Evolutionary conservation across 2,113 vertebrate genomes (phyloP).

Genomic region (Anoura caudifer): DNA sequence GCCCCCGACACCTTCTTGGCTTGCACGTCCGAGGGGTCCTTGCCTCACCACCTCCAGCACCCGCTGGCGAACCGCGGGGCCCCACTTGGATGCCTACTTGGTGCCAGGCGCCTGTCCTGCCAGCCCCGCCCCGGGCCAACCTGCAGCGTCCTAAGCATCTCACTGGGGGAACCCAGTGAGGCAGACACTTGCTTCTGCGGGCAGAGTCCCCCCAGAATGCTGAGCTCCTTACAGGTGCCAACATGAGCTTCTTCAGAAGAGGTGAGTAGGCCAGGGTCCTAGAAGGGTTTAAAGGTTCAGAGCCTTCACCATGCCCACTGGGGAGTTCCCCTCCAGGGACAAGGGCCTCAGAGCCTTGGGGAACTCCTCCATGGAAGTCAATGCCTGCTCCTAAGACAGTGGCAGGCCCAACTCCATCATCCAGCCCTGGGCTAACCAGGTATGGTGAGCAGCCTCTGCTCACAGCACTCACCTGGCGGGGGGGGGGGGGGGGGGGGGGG

Average conservation of each 20-base stretch:
- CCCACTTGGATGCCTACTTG: not conserved
- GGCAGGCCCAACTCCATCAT: not conserved
- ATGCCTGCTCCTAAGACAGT: not conserved
- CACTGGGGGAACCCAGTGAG: not conserved
- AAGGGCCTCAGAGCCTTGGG: not conserved
- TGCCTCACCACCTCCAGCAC: not conserved
- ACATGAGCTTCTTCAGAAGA: not conserved
- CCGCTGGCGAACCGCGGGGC: not conserved
- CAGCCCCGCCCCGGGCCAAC: not conserved
- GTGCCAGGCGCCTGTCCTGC: not conserved
- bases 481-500: fast-evolving
- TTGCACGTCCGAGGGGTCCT: not conserved
- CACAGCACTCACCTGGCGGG: not conserved
- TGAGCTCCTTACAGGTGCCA: not conserved
- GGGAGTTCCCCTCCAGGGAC: not conserved
- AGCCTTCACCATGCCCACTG: not conserved
- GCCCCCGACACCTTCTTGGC: not conserved
- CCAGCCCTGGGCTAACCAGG: not conserved
- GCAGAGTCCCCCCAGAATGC: not conserved
- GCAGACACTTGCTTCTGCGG: not conserved
- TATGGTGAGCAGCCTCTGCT: not conserved
- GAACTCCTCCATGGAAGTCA: not conserved
- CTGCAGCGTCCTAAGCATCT: not conserved
- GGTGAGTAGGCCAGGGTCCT: not conserved
- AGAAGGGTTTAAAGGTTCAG: not conserved